Evolutionary conservation across 2,888 invertebrate species (phyloP), one percentile per base, ranked within the genome.

Genomic region (Agonopterix heracliana): DNA sequence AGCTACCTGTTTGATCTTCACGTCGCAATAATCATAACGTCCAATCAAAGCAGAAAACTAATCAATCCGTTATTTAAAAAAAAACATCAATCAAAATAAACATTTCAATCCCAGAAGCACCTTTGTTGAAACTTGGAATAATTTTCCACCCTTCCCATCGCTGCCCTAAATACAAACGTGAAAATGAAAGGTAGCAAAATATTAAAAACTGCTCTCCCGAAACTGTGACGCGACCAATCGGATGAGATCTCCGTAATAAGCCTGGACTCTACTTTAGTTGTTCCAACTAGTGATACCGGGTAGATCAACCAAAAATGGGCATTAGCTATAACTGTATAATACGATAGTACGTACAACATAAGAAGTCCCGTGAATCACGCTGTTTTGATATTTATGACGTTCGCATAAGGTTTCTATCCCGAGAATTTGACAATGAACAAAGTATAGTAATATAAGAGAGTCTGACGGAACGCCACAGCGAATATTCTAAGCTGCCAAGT

Each of bases 121-220:
- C 49, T 53, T 50, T 54, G 50, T 48, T 13, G 47, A 43, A 46
- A 45, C 47, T 53, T 36, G 26, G 26, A 49, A 41, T 52, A 38
- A 47, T 45, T 53, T 45, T 45, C 50, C 46, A 48, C 50, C 45
- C 43, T 46, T 44, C 42, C 41, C 13, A 41, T 12, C 46, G 13
- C 48, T 42, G 52, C 44, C 48, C 48, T 38, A 55, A 53, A 53
- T 49, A 51, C 51, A 44, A 42, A 47, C 44, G 42, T 38, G 12
- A 46, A 46, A 51, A 49, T 38, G 44, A 46, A 51, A 49, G 43
- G 49, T 51, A 45, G 51, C 41, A 44, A 51, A 53, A 54, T 54
- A 54, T 51, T 54, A 54, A 54, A 52, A 54, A 54, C 45, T 46
- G 45, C 10, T 49, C 51, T 41, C 26, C 45, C 36, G 36, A 51